phyloP scores from a whole-genome alignment of 1,140 invertebrate species.

The Spodoptera frugiperda region DNA sequence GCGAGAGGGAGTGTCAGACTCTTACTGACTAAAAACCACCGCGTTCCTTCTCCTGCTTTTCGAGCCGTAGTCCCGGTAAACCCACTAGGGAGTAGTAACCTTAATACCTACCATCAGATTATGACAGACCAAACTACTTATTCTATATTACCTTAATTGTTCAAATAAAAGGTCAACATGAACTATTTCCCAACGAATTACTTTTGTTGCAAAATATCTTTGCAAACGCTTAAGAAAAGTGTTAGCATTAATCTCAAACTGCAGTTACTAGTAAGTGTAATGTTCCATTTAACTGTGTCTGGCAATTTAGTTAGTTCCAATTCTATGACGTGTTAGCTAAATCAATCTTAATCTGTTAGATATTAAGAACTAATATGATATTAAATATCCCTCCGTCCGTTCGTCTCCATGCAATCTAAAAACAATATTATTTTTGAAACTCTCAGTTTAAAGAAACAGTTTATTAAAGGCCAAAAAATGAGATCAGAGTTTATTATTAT shows the following conservation, averaged over 20 bases:
- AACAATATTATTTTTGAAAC: no score
- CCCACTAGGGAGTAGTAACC: no score
- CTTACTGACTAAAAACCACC: no score
- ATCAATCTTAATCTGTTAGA: slow-evolving; percentile 21
- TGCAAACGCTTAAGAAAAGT: slow-evolving; percentile 14
- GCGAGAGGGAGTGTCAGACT: no score
- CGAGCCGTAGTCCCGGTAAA: no score
- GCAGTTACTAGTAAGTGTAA: neutral
- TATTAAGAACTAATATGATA: neutral
- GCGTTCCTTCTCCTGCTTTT: no score
- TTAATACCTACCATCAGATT: no score
- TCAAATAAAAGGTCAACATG: neutral
- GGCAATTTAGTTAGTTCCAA: slow-evolving; percentile 38
- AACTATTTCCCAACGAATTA: neutral
- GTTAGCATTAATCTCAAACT: slow-evolving; percentile 19
- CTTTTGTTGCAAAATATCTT: neutral
- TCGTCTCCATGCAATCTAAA: neutral
- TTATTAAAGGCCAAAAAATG: no score
- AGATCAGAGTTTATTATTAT: no score
- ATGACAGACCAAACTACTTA: no score
- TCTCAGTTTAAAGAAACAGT: no score
- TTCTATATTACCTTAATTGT: neutral
- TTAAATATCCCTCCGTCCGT: no score
- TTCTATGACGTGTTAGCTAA: slow-evolving; percentile 18
- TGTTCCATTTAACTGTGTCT: slow-evolving; percentile 20